phyloP scores from a whole-genome alignment of 2,888 invertebrate species.

The Allygus modestus region DNA sequence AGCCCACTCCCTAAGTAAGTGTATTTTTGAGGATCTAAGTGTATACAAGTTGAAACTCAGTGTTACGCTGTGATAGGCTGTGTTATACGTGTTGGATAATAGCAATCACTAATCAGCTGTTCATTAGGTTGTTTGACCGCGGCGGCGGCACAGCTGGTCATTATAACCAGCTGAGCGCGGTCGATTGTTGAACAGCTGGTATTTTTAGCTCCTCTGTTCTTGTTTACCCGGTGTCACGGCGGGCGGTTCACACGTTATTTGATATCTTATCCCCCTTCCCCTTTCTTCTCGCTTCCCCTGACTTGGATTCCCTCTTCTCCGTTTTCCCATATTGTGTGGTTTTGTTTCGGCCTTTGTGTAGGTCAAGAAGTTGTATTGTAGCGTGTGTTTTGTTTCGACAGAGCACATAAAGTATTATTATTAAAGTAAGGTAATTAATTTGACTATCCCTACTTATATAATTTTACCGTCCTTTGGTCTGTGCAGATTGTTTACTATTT shows the following conservation, averaged over 20 bases:
- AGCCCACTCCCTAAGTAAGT: no score
- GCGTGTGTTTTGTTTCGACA: no score
- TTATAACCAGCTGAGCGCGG: conserved; percentile 12
- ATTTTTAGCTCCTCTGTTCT: conserved; percentile 20
- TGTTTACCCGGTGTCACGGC: conserved; percentile 34
- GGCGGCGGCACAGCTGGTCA: conserved; percentile 2
- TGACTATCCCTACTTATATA: no score
- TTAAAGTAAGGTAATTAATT: no score
- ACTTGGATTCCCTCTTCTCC: conserved; percentile 4
- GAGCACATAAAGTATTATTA: no score
- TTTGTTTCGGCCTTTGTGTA: background rate
- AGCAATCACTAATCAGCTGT: conserved; percentile 13
- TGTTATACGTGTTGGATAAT: background rate
- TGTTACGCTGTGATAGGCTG: background rate
- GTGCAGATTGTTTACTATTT: no score
- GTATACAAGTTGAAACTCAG: no score
- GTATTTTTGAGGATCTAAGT: no score
- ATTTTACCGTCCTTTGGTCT: no score
- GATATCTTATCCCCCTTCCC: background rate
- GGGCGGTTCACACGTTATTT: conserved; percentile 11
- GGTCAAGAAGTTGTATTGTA: background rate
- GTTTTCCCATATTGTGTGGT: background rate
- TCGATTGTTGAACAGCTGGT: conserved; percentile 40
- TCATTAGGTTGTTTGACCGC: conserved; percentile 26
- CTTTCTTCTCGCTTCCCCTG: background rate